These are phyloP conservation scores for Philotrypesis tridentata DNA, from an alignment of 1,140 invertebrate genomes.

Conservation along the genomic window DNA sequence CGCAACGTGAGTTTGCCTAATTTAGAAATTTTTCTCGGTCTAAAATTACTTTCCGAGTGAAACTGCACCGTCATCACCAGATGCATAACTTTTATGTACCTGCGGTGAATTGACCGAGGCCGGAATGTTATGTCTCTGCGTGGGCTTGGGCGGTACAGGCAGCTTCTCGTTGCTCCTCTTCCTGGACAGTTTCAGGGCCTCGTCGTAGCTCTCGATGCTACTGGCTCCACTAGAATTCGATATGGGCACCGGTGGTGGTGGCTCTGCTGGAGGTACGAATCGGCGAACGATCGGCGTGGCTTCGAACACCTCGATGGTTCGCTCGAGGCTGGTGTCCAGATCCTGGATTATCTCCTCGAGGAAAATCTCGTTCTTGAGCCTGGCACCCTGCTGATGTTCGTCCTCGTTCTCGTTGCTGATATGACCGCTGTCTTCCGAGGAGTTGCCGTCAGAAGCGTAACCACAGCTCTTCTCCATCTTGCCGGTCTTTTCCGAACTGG, in stretches of 20 bases:
- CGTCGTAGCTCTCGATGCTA: conserved; percentile 61
- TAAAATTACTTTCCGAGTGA: too few species aligned
- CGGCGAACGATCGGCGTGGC: conserved; percentile 55
- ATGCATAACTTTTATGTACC: neutral
- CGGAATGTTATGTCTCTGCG: conserved; percentile 9
- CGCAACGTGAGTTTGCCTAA: too few species aligned
- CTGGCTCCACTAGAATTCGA: conserved; percentile 49
- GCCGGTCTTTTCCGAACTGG: conserved; percentile 38
- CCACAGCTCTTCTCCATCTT: conserved; percentile 64
- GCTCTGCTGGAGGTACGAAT: conserved; percentile 5
- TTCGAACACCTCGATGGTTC: conserved; percentile 58
- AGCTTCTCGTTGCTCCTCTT: neutral
- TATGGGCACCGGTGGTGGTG: conserved; percentile 5
- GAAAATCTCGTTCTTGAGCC: conserved; percentile 52
- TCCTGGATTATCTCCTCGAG: conserved; percentile 62
- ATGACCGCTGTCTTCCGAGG: conserved; percentile 85
- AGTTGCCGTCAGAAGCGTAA: conserved; percentile 71
- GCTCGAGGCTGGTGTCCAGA: conserved; percentile 59
- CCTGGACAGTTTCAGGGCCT: neutral
- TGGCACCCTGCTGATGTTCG: neutral
- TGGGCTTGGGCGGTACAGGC: neutral
- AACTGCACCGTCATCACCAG: neutral
- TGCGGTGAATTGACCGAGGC: neutral
- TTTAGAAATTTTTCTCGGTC: too few species aligned
- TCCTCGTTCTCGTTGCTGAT: conserved; percentile 81